Base-by-base conservation (phyloP, 2,888 invertebrate genomes). In the Minunthozetes semirufus region DNA sequence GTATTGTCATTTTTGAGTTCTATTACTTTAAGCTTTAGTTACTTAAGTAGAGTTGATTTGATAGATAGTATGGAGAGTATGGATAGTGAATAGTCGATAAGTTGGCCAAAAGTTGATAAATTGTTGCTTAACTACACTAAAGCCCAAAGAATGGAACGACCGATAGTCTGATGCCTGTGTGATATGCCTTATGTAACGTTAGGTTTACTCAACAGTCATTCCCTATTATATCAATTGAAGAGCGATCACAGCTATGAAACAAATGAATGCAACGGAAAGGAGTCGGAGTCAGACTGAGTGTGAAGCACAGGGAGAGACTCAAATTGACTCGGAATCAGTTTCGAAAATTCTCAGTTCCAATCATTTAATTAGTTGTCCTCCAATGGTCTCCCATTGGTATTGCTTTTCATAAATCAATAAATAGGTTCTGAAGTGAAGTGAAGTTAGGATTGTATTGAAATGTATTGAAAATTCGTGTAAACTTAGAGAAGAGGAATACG, bases 341-440 rank as follows among this genome's bases (percentile, higher is more conserved):
- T n/a, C 5, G n/a, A 50, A 19, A n/a, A 19, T 50, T 50, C n/a
- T 50, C 50, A 50, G 9, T n/a, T 11, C n/a, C n/a, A 50, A 50
- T 50, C 50, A 50, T 50, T 50, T 50, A 50, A 50, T 50, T 50
- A 50, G 50, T 50, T 50, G n/a, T n/a, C n/a, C 50, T 50, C 50
- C 50, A n/a, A 50, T 50, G n/a, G 50, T 50, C 50, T 50, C 50
- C 50, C 50, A 50, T 50, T n/a, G 50, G 50, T 50, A 50, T 50
- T 50, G 50, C 50, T 50, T 50, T 61, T 61, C 29, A 61, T 61
- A 61, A 61, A 61, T 61, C 61, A 61, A 61, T 61, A 61, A 27
- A 25, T 27, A n/a, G 50, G n/a, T n/a, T n/a, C n/a, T n/a, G n/a
- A n/a, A n/a, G n/a, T n/a, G n/a, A 19, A 50, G 50, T 50, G n/a